phyloP scores from a whole-genome alignment of 2,797 vertebrate genomes.

The Orientallactaga sibirica region DNA sequence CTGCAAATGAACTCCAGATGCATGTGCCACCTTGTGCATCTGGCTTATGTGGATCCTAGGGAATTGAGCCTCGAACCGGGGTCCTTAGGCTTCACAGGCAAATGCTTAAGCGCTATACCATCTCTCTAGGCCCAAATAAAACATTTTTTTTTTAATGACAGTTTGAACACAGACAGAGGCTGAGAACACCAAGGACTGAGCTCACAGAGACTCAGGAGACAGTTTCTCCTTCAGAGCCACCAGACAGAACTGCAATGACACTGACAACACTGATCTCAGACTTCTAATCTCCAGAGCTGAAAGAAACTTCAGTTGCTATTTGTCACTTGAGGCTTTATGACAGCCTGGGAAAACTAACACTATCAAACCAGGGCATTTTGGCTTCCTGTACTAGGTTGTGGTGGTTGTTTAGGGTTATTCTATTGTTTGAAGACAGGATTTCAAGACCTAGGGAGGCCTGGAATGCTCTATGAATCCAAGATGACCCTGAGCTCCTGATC shows the following conservation, averaged over 20 bases:
- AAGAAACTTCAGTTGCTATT: not conserved
- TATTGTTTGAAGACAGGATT: not conserved
- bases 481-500: not conserved
- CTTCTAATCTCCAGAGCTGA: not conserved
- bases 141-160: not conserved
- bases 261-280: conserved; percentile 21
- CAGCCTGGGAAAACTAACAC: not conserved
- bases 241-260: not conserved
- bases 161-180: not conserved
- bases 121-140: too few relatives aligned
- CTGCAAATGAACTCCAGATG: too few relatives aligned
- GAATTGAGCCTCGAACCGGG: too few relatives aligned
- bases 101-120: too few relatives aligned
- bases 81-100: too few relatives aligned
- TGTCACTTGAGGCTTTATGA: not conserved
- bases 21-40: too few relatives aligned
- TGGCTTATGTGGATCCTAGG: too few relatives aligned
- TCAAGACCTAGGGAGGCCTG: not conserved
- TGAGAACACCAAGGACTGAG: not conserved
- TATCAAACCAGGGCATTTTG: not conserved
- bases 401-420: not conserved
- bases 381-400: not conserved
- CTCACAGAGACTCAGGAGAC: not conserved
- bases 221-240: not conserved
- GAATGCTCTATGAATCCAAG: not conserved